Percentiles rank a stretch among this genome's conserved stretches.
These are phyloP conservation scores for Corydoras sp. DNA, from an alignment of 2,113 vertebrate species.

Conservation along the genomic window DNA sequence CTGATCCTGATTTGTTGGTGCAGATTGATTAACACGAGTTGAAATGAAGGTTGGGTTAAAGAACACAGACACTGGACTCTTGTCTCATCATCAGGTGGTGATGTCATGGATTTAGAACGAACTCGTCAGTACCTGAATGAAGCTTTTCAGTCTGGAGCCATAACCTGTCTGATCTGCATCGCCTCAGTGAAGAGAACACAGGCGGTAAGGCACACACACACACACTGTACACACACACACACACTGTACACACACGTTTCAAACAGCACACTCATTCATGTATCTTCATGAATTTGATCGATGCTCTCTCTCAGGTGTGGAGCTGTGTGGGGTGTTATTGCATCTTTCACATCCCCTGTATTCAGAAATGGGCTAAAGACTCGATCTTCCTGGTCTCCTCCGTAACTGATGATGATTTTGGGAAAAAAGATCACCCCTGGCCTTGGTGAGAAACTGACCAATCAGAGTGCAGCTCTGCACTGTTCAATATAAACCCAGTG, in stretches of 20 bases:
- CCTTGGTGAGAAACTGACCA: slow-evolving; percentile 74
- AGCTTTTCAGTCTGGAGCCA: slow-evolving; percentile 85
- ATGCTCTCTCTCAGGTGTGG: slow-evolving; percentile 75
- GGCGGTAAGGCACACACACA: slow-evolving; percentile 66
- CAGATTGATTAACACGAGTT: too few relatives aligned
- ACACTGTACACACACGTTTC: background rate
- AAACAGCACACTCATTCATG: too few relatives aligned
- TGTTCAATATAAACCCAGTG: too few relatives aligned
- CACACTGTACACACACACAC: slow-evolving; percentile 23
- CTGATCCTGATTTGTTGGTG: too few relatives aligned
- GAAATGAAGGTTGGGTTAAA: background rate
- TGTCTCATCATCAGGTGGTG: background rate
- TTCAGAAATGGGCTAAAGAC: slow-evolving; percentile 95
- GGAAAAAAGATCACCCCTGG: slow-evolving; percentile 87
- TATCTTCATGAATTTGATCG: too few relatives aligned
- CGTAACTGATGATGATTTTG: slow-evolving; percentile 83
- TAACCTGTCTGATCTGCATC: slow-evolving; percentile 95
- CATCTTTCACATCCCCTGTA: slow-evolving; percentile 92
- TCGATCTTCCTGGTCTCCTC: slow-evolving; percentile 88
- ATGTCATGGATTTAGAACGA: slow-evolving; percentile 66
- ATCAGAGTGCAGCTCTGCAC: background rate
- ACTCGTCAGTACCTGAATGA: slow-evolving; percentile 89
- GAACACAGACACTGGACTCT: background rate
- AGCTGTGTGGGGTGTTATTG: slow-evolving; percentile 89
- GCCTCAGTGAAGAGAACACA: slow-evolving; percentile 90